A percentile compares a stretch with the other conserved stretches of the same genome.
These are phyloP conservation scores for Drosophila funebris DNA, from an alignment of 1,140 invertebrate genomes.

Conservation along the genomic window DNA sequence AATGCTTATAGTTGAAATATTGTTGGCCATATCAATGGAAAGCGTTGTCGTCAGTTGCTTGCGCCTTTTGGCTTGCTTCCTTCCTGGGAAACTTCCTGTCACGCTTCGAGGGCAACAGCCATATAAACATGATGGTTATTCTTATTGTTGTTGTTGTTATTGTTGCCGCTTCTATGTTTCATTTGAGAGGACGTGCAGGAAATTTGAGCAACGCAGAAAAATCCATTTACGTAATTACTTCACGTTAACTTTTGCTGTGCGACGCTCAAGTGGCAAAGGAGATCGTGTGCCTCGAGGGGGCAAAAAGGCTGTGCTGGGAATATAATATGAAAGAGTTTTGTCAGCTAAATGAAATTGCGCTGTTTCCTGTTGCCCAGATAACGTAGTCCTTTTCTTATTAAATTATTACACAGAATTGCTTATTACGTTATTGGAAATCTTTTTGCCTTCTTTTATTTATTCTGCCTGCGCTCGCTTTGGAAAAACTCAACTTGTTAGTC, in stretches of 20 bases:
- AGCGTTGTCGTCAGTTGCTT: conserved; percentile 35
- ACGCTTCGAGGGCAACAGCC: conserved; percentile 62
- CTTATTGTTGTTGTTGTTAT: conserved; percentile 19
- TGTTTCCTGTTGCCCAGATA: conserved; percentile 13
- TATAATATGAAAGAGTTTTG: conserved; percentile 26
- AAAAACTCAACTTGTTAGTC: conserved; percentile 34
- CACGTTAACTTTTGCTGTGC: conserved; percentile 66
- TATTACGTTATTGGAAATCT: conserved; percentile 74
- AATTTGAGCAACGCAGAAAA: conserved; percentile 76
- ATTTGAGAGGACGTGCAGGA: conserved; percentile 69
- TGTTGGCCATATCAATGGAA: conserved; percentile 31
- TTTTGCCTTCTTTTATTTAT: conserved; percentile 23
- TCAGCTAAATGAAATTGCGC: conserved; percentile 43
- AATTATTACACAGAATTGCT: conserved; percentile 71
- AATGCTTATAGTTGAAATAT: conserved; percentile 38
- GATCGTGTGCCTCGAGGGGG: background rate
- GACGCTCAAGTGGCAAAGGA: conserved; percentile 7
- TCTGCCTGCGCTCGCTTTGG: conserved; percentile 11
- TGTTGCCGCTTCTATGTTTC: conserved; percentile 39
- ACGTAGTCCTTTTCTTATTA: conserved; percentile 55
- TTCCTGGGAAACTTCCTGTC: conserved; percentile 75
- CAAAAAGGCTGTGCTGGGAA: conserved; percentile 1
- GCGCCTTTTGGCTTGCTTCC: conserved; percentile 64
- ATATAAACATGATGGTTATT: conserved; percentile 65
- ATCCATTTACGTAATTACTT: conserved; percentile 83